A percentile compares a stretch with the other conserved stretches of the same genome.
Conservation (phyloP, 2,888 invertebrate genomes). For the Epinotia brunnichana region DNA sequence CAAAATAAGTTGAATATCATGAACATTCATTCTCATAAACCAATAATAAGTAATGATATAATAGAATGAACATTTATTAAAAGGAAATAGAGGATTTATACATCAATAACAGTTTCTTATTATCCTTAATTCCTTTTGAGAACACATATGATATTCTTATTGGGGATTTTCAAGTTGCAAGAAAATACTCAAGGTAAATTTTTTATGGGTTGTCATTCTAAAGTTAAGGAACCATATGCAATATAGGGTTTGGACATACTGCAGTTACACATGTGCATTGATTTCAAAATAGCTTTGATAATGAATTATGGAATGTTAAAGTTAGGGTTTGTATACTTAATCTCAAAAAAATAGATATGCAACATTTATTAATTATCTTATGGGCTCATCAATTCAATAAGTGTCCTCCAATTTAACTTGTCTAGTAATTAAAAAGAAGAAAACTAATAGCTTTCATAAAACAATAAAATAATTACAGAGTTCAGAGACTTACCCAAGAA, state of each 20-base stretch:
- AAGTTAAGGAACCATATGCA: too few relatives aligned
- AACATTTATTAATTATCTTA: too few relatives aligned
- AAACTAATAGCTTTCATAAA: neutral
- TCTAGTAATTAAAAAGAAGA: neutral
- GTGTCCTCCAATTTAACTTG: neutral
- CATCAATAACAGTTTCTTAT: neutral
- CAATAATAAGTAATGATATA: neutral
- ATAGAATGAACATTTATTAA: neutral
- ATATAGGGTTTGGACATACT: neutral
- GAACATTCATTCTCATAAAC: neutral
- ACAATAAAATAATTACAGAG: slow-evolving; percentile 6
- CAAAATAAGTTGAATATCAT: too few relatives aligned
- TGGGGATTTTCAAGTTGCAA: slow-evolving; percentile 1
- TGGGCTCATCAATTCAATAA: neutral
- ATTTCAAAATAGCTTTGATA: slow-evolving; percentile 3
- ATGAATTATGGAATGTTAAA: neutral
- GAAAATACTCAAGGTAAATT: neutral
- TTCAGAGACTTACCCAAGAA: slow-evolving; percentile 90
- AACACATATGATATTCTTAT: neutral
- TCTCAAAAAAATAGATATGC: neutral
- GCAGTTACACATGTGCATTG: neutral
- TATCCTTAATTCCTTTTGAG: neutral
- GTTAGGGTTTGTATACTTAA: neutral
- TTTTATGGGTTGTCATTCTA: too few relatives aligned
- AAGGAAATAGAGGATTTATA: neutral